Conservation (phyloP, 23 tunicate genomes). For the Styela clava region DNA sequence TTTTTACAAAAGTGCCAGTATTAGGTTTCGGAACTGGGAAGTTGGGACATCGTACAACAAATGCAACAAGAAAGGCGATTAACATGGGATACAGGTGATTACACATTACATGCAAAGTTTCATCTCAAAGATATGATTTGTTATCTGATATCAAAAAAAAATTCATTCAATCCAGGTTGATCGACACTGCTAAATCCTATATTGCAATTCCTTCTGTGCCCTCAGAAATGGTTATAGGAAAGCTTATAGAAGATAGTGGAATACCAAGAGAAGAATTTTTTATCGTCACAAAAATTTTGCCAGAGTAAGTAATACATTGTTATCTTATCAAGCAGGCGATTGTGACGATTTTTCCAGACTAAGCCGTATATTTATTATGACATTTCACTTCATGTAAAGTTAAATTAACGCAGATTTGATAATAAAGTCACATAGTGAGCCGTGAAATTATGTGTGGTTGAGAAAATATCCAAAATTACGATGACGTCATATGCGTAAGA, state of each 20-base stretch:
- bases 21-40: constrained; percentile 41
- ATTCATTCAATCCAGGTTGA: not conserved
- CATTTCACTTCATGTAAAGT: too few species aligned
- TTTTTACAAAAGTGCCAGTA: constrained; percentile 37
- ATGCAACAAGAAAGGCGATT: constrained; percentile 27
- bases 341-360: too few species aligned
- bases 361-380: too few species aligned
- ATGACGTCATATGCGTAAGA: too few species aligned
- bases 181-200: constrained; percentile 34
- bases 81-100: constrained; percentile 38
- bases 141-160: not conserved
- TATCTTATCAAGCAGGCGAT: not conserved
- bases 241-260: constrained; percentile 25
- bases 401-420: too few species aligned
- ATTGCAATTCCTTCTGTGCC: not conserved
- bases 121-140: too few species aligned
- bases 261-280: constrained; percentile 35
- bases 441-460: too few species aligned
- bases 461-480: too few species aligned
- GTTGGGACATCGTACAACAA: not conserved
- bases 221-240: constrained; percentile 35
- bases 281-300: constrained; percentile 35
- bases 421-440: too few species aligned
- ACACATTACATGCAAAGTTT: too few species aligned
- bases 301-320: constrained; percentile 21